Conservation (phyloP, 2,888 invertebrate species). For the Rhamphomyia laevipes region DNA sequence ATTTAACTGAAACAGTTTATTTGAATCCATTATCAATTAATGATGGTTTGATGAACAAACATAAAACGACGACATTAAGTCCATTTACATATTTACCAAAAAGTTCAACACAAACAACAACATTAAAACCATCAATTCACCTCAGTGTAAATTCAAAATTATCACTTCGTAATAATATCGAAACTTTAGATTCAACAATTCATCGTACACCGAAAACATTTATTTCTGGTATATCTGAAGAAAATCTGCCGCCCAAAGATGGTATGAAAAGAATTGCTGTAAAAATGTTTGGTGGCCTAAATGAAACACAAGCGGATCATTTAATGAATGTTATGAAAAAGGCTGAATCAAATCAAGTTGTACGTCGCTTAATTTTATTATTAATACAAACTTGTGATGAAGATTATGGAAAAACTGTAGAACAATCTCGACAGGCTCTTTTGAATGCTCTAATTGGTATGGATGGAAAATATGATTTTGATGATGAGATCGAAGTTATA, state of each 20-base stretch:
- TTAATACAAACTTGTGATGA: conserved; percentile 69
- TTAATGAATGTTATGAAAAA: conserved; percentile 72
- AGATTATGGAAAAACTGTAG: conserved; percentile 56
- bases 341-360: conserved; percentile 63
- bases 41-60: conserved; percentile 45
- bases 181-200: conserved; percentile 35
- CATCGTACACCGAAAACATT: not conserved
- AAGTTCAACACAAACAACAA: conserved; percentile 18
- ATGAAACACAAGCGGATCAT: conserved; percentile 60
- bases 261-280: conserved; percentile 58
- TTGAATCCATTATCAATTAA: conserved; percentile 63
- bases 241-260: conserved; percentile 45
- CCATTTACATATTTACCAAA: conserved; percentile 35
- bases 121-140: conserved; percentile 20
- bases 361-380: conserved; percentile 58
- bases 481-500: conserved; percentile 18
- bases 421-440: conserved; percentile 55
- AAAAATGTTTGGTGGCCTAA: conserved; percentile 62
- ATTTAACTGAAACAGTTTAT: conserved; percentile 48
- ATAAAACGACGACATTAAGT: conserved; percentile 26
- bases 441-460: conserved; percentile 57
- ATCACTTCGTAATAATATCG: conserved; percentile 7
- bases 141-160: conserved; percentile 26
- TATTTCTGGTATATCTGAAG: conserved; percentile 41
- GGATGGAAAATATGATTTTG: conserved; percentile 35